Evolutionary conservation across 2,888 invertebrate genomes (phyloP), one percentile per base, ranked within the genome.

Genomic region (Atrina japonica): DNA sequence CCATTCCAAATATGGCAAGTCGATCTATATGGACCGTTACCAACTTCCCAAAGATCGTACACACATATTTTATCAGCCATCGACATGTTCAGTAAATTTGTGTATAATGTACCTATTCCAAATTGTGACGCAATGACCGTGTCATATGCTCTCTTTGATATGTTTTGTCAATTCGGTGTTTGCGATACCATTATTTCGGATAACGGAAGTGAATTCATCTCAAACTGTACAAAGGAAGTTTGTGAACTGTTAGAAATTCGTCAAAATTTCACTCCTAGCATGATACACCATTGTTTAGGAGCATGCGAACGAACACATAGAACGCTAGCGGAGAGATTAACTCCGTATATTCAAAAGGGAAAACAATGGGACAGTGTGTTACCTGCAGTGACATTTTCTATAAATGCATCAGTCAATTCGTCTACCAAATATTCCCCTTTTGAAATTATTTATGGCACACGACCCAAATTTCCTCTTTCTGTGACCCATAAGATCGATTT

Each of bases 111-210:
- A n/a, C 53, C 52, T 52, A 52, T 52, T 52, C 52, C 52, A 25
- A 53, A 53, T 53, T 9, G 29, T 25, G 67, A 68, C 53, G 35
- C 67, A 23, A 18, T 60, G 23, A 43, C 60, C 14, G 47, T 68
- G 16, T 60, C 55, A 11, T 7, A 23, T n/a, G 47, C 23, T n/a
- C 14, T 68, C 3, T 58, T 66, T 58, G 14, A 23, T 23, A 18
- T 76, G n/a, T 70, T 73, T 18, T 61, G 59, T 14, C 21, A 16
- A 27, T 76, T 35, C 58, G 76, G 70, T 23, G 61, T 66, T 18
- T 76, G 67, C 47, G 59, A 67, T 21, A 67, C 65, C 11, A n/a
- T 73, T 11, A 65, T 73, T 16, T 61, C 47, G n/a, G 73, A 76
- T 55, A 30, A 56, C 11, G 70, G 70, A 9, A 50, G 61, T 16